Conservation (phyloP, 2,113 vertebrate genomes). For the Pycnonotus jocosus region DNA sequence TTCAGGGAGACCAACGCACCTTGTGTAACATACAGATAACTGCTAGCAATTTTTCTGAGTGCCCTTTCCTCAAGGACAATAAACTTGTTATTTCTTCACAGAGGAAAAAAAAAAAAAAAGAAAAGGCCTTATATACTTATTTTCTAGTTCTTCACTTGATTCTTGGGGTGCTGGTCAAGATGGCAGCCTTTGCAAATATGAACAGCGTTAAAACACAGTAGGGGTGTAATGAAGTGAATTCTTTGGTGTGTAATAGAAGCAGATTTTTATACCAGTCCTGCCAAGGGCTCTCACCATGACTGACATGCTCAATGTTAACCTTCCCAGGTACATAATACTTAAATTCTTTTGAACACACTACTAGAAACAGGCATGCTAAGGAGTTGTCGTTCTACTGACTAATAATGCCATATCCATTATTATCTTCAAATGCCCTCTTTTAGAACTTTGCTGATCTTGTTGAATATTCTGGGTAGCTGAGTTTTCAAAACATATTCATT, state of each 20-base stretch:
- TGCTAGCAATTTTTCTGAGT: neutral
- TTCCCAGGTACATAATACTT: neutral
- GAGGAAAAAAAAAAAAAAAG: neutral
- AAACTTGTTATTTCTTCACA: neutral
- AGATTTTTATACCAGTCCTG: neutral
- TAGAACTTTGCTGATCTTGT: conserved; percentile 26
- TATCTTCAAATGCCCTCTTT: conserved; percentile 5
- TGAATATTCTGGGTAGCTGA: conserved; percentile 49
- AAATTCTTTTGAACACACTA: neutral
- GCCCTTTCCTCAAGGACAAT: neutral
- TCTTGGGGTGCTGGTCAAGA: neutral
- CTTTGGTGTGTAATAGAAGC: neutral
- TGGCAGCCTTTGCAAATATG: neutral
- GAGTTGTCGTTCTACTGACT: neutral
- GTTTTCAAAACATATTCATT: conserved; percentile 62
- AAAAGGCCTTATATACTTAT: neutral
- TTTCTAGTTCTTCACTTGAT: neutral
- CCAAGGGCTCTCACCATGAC: neutral
- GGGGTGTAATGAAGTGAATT: neutral
- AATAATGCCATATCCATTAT: neutral
- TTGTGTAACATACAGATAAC: neutral
- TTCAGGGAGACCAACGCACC: neutral
- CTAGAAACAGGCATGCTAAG: neutral
- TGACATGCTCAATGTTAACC: neutral
- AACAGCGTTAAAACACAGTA: neutral